Evolutionary conservation across 2,888 invertebrate species (phyloP).

Genomic region (Elmis aenea): DNA sequence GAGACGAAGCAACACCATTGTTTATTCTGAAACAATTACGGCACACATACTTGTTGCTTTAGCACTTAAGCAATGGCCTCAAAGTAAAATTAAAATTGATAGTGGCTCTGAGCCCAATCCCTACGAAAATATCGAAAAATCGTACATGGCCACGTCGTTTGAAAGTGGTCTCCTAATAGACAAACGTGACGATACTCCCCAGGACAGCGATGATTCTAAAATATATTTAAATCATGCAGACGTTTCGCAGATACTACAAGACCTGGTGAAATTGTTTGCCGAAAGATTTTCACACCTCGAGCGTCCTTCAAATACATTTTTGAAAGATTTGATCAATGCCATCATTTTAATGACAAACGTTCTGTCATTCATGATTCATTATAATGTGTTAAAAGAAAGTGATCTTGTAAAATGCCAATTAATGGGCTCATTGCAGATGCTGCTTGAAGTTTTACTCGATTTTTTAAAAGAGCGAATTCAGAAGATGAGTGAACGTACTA

Average conservation of each 20-base stretch:
- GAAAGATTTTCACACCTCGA: background rate
- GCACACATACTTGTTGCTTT: slow-evolving; percentile 34
- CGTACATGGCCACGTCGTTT: slow-evolving; percentile 34
- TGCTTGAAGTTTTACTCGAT: slow-evolving; percentile 23
- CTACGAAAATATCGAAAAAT: slow-evolving; percentile 29
- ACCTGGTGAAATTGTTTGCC: slow-evolving; percentile 5
- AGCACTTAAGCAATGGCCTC: slow-evolving; percentile 36
- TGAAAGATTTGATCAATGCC: slow-evolving; percentile 16
- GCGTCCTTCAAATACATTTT: slow-evolving; percentile 2
- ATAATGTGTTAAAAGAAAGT: slow-evolving; percentile 15
- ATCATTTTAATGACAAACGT: slow-evolving; percentile 19
- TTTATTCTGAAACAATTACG: slow-evolving; percentile 22
- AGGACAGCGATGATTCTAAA: background rate
- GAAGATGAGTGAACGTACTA: slow-evolving; percentile 6
- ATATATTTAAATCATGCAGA: slow-evolving; percentile 2
- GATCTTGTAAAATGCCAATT: slow-evolving; percentile 9
- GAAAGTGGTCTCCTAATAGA: slow-evolving; percentile 20
- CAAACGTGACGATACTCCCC: too few species aligned
- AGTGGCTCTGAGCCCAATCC: too few species aligned
- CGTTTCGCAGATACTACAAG: slow-evolving; percentile 5
- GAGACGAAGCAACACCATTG: slow-evolving; percentile 15
- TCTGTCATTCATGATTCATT: slow-evolving; percentile 18
- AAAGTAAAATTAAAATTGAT: background rate
- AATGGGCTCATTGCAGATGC: slow-evolving; percentile 13
- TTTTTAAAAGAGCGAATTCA: slow-evolving; percentile 9